Base-by-base conservation (phyloP, 2,797 vertebrate genomes). In the Lithobates sylvaticus region DNA sequence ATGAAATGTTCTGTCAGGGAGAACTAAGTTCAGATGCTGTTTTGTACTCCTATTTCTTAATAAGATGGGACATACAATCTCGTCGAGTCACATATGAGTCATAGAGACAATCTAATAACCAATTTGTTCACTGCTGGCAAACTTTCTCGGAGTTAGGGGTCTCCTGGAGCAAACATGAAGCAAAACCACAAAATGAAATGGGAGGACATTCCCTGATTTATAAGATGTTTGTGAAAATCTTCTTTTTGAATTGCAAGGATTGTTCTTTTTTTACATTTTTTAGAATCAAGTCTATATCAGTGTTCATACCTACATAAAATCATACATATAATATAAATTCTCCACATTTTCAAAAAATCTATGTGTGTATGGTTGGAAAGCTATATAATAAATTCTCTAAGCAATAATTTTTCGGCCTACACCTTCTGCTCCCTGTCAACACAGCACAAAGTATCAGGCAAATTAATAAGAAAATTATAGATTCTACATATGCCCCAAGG, bases 71-170 rank as follows among this genome's bases (percentile, higher is more conserved):
- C 23, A 78, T 68, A 81, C 29, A 50, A 85, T 73, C 44, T 75
- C n/a, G 27, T 44, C n/a, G 78, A 68, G 77, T 58, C 70, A 76
- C 65, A 74, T 27, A 85, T 85, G 84, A 85, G 77, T 85, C 84
- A 85, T 79, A 85, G 73, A 50, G 71, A 78, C 84, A 85, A 85
- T 81, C 77, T 85, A 85, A 64, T 85, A 80, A 85, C 64, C 65
- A 79, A 81, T 85, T 85, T 85, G 42, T 79, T 85, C 77, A 76
- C 44, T 80, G 73, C 39, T 85, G 84, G 84, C 84, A 85, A 81
- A 81, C 15, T 12, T 79, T 85, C 70, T 70, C 27, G 78, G 84
- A 75, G 70, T 75, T 65, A 85, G 84, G 84, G 84, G 70, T 76
- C 70, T 85, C 84, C 77, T 81, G 84, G 84, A 85, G 77, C 21